These are phyloP conservation scores for Nemotelus pantherinus DNA, from an alignment of 2,888 invertebrate genomes.

Conservation along the genomic window DNA sequence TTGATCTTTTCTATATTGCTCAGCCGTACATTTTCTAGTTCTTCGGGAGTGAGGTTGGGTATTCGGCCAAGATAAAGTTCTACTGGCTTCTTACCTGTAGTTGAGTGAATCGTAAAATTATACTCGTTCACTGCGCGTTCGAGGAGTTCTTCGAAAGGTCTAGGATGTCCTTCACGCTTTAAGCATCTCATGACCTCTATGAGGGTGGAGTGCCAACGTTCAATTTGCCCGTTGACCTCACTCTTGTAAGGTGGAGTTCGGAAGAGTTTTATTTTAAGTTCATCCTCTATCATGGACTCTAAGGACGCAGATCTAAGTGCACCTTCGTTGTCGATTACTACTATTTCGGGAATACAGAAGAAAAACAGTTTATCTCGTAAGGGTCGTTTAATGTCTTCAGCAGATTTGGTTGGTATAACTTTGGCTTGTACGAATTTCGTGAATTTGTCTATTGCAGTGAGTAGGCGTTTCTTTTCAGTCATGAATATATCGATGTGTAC, in stretches of 20 bases:
- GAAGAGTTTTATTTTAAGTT: constrained; percentile 24
- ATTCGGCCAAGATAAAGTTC: constrained; percentile 42
- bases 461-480: constrained; percentile 43
- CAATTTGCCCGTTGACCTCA: constrained; percentile 24
- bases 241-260: constrained; percentile 20
- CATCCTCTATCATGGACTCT: constrained; percentile 10
- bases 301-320: not conserved
- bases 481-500: constrained; percentile 39
- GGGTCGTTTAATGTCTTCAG: constrained; percentile 38
- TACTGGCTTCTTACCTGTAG: constrained; percentile 45
- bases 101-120: constrained; percentile 45
- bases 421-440: constrained; percentile 44
- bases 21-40: constrained; percentile 21
- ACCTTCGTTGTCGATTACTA: constrained; percentile 24
- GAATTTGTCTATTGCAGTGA: constrained; percentile 49
- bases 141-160: constrained; percentile 8
- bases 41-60: constrained; percentile 27
- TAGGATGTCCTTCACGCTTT: not conserved
- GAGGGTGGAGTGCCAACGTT: constrained; percentile 18
- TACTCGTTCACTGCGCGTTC: constrained; percentile 28
- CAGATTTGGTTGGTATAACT: constrained; percentile 30
- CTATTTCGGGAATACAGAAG: constrained; percentile 32
- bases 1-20: constrained; percentile 36
- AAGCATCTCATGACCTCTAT: constrained; percentile 19
- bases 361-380: constrained; percentile 16